Evolutionary conservation across 2,888 invertebrate genomes (phyloP).

Genomic region (Gymnoscelis rufifasciata): DNA sequence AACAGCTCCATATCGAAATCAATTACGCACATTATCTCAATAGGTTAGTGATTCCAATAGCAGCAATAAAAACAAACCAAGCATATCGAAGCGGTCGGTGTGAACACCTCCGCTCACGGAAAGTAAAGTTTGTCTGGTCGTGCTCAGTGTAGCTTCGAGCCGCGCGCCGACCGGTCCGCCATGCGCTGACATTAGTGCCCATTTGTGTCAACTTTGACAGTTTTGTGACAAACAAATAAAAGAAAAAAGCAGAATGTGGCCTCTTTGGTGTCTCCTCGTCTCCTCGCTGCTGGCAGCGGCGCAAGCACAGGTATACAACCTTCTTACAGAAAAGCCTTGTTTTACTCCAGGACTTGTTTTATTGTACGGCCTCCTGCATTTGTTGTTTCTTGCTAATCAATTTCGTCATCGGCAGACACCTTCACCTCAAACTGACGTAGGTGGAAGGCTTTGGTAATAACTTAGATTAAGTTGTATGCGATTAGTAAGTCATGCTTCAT

Average conservation of each 20-base stretch:
- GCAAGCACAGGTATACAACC: slow-evolving; percentile 51
- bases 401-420: slow-evolving; percentile 29
- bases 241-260: slow-evolving; percentile 54
- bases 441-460: slow-evolving; percentile 24
- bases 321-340: background rate
- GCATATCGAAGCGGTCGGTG: slow-evolving; percentile 34
- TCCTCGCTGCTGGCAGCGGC: slow-evolving; percentile 50
- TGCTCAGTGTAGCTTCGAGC: slow-evolving; percentile 62
- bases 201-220: slow-evolving; percentile 44
- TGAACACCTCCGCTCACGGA: slow-evolving; percentile 61
- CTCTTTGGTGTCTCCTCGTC: slow-evolving; percentile 49
- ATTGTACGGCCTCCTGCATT: slow-evolving; percentile 26
- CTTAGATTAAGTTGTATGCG: background rate
- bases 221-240: slow-evolving; percentile 33
- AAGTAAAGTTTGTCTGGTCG: slow-evolving; percentile 67
- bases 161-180: slow-evolving; percentile 61
- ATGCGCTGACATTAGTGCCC: slow-evolving; percentile 53
- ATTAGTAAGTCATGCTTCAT: background rate
- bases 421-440: slow-evolving; percentile 26
- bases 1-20: slow-evolving; percentile 3
- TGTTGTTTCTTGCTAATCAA: slow-evolving; percentile 30
- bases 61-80: slow-evolving; percentile 19
- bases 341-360: slow-evolving; percentile 23
- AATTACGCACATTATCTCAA: slow-evolving; percentile 17
- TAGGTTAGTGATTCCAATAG: slow-evolving; percentile 6